Base-by-base conservation (phyloP, 2,797 vertebrate species). In the Rhynchonycteris naso region DNA sequence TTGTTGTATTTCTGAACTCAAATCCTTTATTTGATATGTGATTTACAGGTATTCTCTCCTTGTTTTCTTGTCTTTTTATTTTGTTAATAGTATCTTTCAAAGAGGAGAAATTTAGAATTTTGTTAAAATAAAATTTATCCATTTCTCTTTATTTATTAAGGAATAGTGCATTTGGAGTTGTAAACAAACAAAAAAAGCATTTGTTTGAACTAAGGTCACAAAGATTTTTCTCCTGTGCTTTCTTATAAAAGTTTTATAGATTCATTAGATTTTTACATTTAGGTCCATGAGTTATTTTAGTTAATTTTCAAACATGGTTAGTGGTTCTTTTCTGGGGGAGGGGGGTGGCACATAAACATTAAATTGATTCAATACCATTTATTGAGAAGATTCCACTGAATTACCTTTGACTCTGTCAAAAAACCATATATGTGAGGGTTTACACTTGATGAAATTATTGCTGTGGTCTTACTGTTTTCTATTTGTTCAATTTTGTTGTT, bases 91-190 rank as follows among this genome's bases (percentile, higher is more conserved):
- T 72, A 4, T 66, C 24, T 94, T 89, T 84, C 35, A 56, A 75
- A 91, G 38, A 58, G 30, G 63, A 96, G 15, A 66, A 7, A 14
- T 76, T 84, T 90, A 88, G 19, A 94, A 94, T 91, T 94, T 94
- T 80, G 30, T 88, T 94, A 26, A 76, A 50, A 13, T 72, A 16
- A 85, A 63, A 63, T 58, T 56, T 84, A 80, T 71, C 21, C 1
- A 43, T 65, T 93, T 66, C 22, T 83, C 15, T 24, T 33, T 26
- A 52, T 50, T 86, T 30, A 33, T 63, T 4, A 28, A 35, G 43
- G 14, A 81, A 88, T 58, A 78, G 16, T 33, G 8, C 12, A 93
- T 66, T 93, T 65, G 1, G 16, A 74, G 19, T 54, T 74, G 4
- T 59, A 63, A 79, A 12, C 9, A 86, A 86, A 95, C 5, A 83